Base-by-base conservation (phyloP, 1,140 invertebrate genomes). In the Eriocheir sinensis region DNA sequence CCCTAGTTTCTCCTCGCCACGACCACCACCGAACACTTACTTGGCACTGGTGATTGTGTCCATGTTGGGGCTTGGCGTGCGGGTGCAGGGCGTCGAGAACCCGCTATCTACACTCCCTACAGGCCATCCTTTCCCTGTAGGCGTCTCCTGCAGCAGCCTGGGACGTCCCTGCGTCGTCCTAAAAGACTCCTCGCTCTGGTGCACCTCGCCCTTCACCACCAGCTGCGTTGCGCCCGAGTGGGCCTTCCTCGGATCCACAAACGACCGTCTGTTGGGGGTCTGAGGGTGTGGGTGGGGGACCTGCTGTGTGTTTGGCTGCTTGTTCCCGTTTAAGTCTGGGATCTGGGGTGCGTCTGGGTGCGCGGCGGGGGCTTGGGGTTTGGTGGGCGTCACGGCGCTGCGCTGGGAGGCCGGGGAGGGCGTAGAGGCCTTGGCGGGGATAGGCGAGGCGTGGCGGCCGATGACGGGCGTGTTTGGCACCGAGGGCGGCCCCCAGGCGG, bases 401-500 rank as follows among this genome's bases (percentile, higher is more conserved):
- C 60, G 17, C 60, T 72, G 60, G 48, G 48, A 53, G 48, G 48
- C 12, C 21, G 12, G 48, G 60, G 91, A 92, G 34, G 40, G 17
- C 36, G 92, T 83, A 34, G 85, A 34, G 30, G 86, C 30, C 21
- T 60, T 53, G 9, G 81, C 41, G 4, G 81, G 36, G 3, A 30
- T 30, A 38, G 60, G 44, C 27, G 83, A 85, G 0, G 91, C 36
- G 72, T 95, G 94, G 36, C 95, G 89, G 32, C 95, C 95, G n/a
- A 96, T 94, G 38, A 96, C 94, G 9, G 95, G 95, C 9, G 95
- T 96, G 93, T 96, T 96, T 32, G 95, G 95, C 60, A 96, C 91
- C 44, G 95, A 96, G 9, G 95, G 95, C 79, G 95, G 95, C 72
- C 95, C 95, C 94, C 93, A 96, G 9, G 95, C 94, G 15, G 95